A percentile compares a stretch with the other conserved stretches of the same genome.
Evolutionary conservation across 2,113 vertebrate genomes (phyloP).

Genomic region (Phaetusa simplex): DNA sequence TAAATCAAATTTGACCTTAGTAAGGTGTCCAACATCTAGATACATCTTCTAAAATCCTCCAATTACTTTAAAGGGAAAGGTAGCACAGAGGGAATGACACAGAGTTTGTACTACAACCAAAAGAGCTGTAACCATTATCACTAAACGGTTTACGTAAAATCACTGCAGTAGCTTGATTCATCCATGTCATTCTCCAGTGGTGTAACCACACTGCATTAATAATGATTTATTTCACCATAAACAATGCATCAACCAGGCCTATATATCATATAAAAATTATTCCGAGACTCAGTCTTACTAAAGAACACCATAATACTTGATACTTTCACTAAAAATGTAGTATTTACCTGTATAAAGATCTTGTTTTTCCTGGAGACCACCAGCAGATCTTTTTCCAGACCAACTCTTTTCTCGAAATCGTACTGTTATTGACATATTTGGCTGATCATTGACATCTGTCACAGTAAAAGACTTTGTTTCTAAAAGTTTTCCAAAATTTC

Average conservation of each 20-base stretch:
- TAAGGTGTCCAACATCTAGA: background rate
- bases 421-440: constrained; percentile 79
- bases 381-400: constrained; percentile 76
- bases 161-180: background rate
- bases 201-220: background rate
- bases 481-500: constrained; percentile 89
- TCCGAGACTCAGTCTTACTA: background rate
- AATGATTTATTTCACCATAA: background rate
- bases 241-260: background rate
- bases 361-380: constrained; percentile 70
- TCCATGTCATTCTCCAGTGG: background rate
- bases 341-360: constrained; percentile 84
- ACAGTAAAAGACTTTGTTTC: constrained; percentile 90
- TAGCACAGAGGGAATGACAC: background rate
- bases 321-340: background rate
- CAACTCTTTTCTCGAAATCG: constrained; percentile 82
- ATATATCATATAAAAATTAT: background rate
- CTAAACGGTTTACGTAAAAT: background rate
- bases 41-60: background rate
- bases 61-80: background rate
- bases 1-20: background rate
- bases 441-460: background rate
- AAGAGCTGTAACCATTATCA: background rate
- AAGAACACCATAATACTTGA: background rate
- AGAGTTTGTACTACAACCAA: background rate